These are phyloP conservation scores for Phylloscopus whistleri DNA, from an alignment of 2,113 vertebrate species.

Conservation along the genomic window DNA sequence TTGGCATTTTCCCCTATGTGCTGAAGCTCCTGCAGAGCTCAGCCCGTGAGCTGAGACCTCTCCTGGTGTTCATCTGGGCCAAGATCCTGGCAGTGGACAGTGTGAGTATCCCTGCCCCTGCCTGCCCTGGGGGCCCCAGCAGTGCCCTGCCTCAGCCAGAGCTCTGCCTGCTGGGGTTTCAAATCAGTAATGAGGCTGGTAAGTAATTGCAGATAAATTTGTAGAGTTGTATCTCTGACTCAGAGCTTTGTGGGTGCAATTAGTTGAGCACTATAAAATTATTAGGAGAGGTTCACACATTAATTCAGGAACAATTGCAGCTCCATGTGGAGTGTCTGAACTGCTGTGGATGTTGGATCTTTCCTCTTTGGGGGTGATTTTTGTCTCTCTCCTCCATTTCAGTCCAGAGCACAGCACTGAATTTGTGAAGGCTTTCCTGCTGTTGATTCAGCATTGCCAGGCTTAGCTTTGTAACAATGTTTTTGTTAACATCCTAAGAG, in stretches of 20 bases:
- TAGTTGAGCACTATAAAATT: background rate
- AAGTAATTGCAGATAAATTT: background rate
- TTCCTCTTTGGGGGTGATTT: background rate
- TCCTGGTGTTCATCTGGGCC: conserved; percentile 99
- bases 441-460: conserved; percentile 1
- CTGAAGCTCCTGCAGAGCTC: conserved; percentile 97
- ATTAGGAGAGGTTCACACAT: background rate
- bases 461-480: conserved; percentile 31
- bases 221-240: background rate
- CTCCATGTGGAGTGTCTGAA: background rate
- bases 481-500: conserved; percentile 54
- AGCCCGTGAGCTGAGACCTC: conserved; percentile 90
- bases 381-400: background rate
- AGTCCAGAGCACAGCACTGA: background rate
- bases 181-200: background rate
- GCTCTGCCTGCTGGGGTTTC: background rate
- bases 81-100: conserved; percentile 99
- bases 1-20: conserved; percentile 97
- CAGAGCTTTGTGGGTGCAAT: background rate
- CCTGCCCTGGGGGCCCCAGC: background rate
- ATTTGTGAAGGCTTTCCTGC: background rate
- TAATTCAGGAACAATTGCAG: background rate
- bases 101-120: conserved; percentile 74
- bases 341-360: background rate
- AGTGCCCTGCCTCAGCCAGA: background rate